Base-by-base conservation (phyloP, 1,140 invertebrate genomes). In the Lasioglossum baleicum region DNA sequence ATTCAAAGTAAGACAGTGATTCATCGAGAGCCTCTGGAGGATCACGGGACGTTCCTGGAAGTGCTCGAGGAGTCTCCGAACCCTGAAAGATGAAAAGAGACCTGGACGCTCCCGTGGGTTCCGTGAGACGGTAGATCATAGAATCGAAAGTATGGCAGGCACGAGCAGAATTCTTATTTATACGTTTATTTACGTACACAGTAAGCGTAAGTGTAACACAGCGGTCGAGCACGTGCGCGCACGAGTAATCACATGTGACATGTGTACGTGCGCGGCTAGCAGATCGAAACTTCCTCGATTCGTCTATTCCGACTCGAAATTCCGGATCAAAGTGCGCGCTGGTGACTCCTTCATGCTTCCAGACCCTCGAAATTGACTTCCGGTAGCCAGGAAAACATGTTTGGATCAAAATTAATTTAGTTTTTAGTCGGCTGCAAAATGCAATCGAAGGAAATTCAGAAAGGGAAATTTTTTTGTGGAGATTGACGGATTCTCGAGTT, bases 101-200 rank as follows among this genome's bases (percentile, higher is more conserved):
- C 1, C 26, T 26, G 26, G 26, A 26, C 26, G 35, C 35, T 35
- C 35, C 35, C 35, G 35, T 35, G 35, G 2, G 35, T 35, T 35
- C 35, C 35, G 35, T 35, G 35, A 3, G 35, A 5, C 35, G 2
- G 35, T 35, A 35, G 35, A 35, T 26, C 58, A 26, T n/a, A 11
- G 22, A 10, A 22, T 10, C 58, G 58, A 26, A 61, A 61, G 8
- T 61, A 61, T 13, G 20, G 26, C 10, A 2, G 20, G 11, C 65
- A 26, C 40, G 42, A 67, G n/a, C 11, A 6, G 68, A 70, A 40
- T 70, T 58, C 31, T 11, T 58, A 70, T 58, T 70, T 35, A 70
- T 13, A 10, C 31, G 31, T 58, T 35, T 70, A 70, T 58, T 69
- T 69, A 40, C 51, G 26, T 40, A 35, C 48, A 51, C 48, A 8